Evolutionary conservation across 2,888 invertebrate species (phyloP).

Genomic region (Megastigmus dorsalis): DNA sequence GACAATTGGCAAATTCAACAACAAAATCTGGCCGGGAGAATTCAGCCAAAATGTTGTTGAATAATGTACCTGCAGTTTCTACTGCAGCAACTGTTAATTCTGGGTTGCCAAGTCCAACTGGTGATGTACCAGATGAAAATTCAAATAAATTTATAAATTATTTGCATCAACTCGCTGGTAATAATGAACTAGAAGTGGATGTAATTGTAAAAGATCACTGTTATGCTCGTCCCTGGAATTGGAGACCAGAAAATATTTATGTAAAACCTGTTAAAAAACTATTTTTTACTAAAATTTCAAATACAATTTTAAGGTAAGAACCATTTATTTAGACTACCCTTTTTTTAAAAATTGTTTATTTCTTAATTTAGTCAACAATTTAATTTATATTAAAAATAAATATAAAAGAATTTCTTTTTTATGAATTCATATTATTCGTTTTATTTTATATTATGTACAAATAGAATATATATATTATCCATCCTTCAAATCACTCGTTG

Average conservation of each 20-base stretch:
- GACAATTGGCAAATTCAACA: slow-evolving; percentile 27
- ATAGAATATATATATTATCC: too few species aligned
- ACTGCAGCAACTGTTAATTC: slow-evolving; percentile 48
- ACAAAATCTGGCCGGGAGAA: slow-evolving; percentile 30
- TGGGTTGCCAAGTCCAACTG: slow-evolving; percentile 68
- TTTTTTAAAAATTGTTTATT: too few species aligned
- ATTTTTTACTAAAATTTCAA: slow-evolving; percentile 71
- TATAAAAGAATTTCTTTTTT: neutral
- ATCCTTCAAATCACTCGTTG: too few species aligned
- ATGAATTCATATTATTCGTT: neutral
- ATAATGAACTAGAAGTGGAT: slow-evolving; percentile 70
- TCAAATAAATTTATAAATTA: slow-evolving; percentile 74
- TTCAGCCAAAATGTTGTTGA: slow-evolving; percentile 59
- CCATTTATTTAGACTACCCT: slow-evolving; percentile 1
- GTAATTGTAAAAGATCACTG: slow-evolving; percentile 81
- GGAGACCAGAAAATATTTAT: slow-evolving; percentile 80
- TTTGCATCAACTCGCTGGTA: slow-evolving; percentile 68
- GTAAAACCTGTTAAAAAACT: slow-evolving; percentile 78
- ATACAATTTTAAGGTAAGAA: slow-evolving; percentile 28
- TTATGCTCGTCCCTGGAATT: slow-evolving; percentile 83
- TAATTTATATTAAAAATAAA: too few species aligned
- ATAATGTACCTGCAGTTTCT: slow-evolving; percentile 51
- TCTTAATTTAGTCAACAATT: too few species aligned
- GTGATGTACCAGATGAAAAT: slow-evolving; percentile 75
- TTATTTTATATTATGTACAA: neutral